Base-by-base conservation (phyloP, 2,113 vertebrate genomes). In the Oryzias curvinotus region DNA sequence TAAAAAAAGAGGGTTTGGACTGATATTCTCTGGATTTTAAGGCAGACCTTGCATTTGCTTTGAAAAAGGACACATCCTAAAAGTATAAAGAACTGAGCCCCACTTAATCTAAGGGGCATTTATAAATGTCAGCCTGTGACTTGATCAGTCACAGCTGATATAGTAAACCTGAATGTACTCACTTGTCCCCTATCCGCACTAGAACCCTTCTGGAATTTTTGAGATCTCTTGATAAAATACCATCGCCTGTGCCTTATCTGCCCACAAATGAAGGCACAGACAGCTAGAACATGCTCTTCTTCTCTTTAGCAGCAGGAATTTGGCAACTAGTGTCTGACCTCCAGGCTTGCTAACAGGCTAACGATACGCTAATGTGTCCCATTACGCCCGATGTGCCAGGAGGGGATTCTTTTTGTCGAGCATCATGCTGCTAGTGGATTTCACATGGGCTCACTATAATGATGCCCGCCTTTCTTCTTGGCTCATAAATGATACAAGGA, bases 351-450 rank as follows among this genome's bases (percentile, higher is more conserved):
- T 87, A 81, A 84, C 73, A 88, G 87, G 85, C 88, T 91, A 87
- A 91, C 83, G 88, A 87, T 77, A 86, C 85, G 66, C 88, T 92
- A 92, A 92, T 92, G 91, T 87, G 83, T 90, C 87, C 90, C 89
- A 92, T 92, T 92, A 92, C 72, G 65, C 81, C 72, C 82, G 82
- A 90, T 90, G 90, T 90, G 84, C 86, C 87, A 80, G 85, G 83
- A 88, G 85, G 85, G 83, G 83, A 85, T 87, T 90, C 81, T 90
- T 91, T 92, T 90, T 84, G 87, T 85, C 62, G 85, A 89, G 89
- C 87, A 86, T 84, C 85, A 71, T n/a, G 76, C 87, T 76, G 81
- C 83, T 80, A 67, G 72, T 81, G 79, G 78, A 89, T 85, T 90
- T 89, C 80, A 81, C 85, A 88, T 77, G 83, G 84, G 73, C 81